These are phyloP conservation scores for Pseudopodoces humilis DNA, from an alignment of 2,113 vertebrate species.

Conservation along the genomic window DNA sequence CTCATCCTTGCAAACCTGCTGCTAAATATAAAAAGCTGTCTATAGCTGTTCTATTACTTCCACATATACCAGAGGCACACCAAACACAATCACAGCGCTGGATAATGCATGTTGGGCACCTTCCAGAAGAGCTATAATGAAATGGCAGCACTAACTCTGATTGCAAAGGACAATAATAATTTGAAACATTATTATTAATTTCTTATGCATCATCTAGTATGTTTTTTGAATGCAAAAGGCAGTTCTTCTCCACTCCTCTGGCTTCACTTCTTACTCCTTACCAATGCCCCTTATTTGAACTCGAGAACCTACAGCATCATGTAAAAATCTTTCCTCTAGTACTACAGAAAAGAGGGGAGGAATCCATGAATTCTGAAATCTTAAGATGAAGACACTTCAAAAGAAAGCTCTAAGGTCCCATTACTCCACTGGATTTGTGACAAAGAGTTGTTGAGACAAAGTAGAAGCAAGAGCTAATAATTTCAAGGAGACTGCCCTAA, in stretches of 20 bases:
- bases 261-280: background rate
- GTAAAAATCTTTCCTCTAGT: background rate
- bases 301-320: background rate
- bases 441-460: background rate
- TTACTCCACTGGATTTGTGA: background rate
- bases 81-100: background rate
- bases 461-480: background rate
- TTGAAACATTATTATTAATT: background rate
- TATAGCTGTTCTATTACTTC: background rate
- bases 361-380: background rate
- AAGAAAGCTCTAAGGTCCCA: background rate
- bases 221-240: background rate
- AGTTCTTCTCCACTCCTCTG: background rate
- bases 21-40: slow-evolving; percentile 26
- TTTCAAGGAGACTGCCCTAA: background rate
- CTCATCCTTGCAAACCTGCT: slow-evolving; percentile 20
- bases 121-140: background rate
- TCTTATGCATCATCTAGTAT: background rate
- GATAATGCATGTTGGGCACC: background rate
- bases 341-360: background rate
- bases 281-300: background rate
- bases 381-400: background rate
- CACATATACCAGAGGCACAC: background rate
- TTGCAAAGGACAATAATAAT: background rate
- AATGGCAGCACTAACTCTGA: background rate